Conservation (phyloP, 2,888 invertebrate genomes). For the Macropis europaea region DNA sequence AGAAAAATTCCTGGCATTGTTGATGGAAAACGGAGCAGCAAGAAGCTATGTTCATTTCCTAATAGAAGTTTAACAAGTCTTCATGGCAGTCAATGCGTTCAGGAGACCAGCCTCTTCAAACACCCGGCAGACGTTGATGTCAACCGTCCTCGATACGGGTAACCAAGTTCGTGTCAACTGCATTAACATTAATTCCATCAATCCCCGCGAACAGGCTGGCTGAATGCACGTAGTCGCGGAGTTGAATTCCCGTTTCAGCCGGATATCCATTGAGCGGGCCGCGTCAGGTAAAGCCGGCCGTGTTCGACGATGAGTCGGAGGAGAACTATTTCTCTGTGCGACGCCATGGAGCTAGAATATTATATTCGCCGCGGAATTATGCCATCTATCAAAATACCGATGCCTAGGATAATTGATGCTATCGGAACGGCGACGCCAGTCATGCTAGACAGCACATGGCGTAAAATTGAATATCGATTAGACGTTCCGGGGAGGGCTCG, state of each 20-base stretch:
- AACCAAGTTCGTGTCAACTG: constrained; percentile 9
- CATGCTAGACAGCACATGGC: constrained; percentile 68
- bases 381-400: constrained; percentile 68
- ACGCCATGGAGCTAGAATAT: constrained; percentile 57
- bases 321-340: constrained; percentile 51
- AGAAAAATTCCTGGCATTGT: too few relatives aligned
- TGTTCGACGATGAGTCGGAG: constrained; percentile 47
- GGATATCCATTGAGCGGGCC: constrained; percentile 42
- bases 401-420: constrained; percentile 68
- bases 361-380: constrained; percentile 64
- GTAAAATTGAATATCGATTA: constrained; percentile 69
- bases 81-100: too few relatives aligned
- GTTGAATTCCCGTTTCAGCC: constrained; percentile 25
- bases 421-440: constrained; percentile 65
- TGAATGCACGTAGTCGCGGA: constrained; percentile 15
- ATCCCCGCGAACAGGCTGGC: constrained; percentile 7
- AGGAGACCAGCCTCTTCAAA: neutral
- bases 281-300: constrained; percentile 13
- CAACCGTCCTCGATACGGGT: neutral
- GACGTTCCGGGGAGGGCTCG: constrained; percentile 55
- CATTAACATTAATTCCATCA: constrained; percentile 43
- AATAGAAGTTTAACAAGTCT: too few relatives aligned
- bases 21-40: too few relatives aligned
- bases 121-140: neutral
- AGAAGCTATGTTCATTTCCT: too few relatives aligned